Percentiles rank a stretch among this genome's conserved stretches.
phyloP scores from a whole-genome alignment of 2,888 invertebrate genomes.

The Acrobasis suavella region DNA sequence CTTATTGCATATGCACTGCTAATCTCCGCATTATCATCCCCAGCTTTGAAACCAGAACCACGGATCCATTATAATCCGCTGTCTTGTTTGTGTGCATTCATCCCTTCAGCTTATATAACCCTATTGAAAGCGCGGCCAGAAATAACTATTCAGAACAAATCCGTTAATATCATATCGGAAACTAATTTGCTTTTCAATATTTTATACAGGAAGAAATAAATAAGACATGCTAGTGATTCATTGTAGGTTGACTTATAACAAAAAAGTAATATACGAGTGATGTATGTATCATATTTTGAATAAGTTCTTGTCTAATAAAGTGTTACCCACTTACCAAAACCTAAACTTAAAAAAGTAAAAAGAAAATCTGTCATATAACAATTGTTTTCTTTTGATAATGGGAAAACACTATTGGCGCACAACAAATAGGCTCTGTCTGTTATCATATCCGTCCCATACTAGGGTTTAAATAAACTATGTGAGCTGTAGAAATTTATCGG shows the following conservation, averaged over 20 bases:
- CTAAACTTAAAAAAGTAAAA: no score
- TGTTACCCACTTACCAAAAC: no score
- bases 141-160: constrained; percentile 1
- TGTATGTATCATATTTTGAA: no score
- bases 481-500: no score
- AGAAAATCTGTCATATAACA: no score
- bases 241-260: neutral
- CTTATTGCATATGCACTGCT: neutral
- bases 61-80: neutral
- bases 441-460: no score
- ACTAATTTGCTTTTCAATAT: neutral
- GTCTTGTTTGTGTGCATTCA: constrained; percentile 3
- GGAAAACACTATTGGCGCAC: no score
- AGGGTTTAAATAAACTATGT: no score
- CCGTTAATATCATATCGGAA: neutral
- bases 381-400: no score
- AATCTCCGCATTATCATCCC: neutral
- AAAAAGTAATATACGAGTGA: neutral
- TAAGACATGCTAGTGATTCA: neutral
- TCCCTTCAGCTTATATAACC: neutral
- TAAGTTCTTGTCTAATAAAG: no score
- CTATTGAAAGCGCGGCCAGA: neutral
- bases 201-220: neutral
- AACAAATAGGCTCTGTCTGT: no score
- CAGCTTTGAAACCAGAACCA: neutral